Evolutionary conservation across 2,113 vertebrate species (phyloP).

Genomic region (Cochlearius cochlearius): DNA sequence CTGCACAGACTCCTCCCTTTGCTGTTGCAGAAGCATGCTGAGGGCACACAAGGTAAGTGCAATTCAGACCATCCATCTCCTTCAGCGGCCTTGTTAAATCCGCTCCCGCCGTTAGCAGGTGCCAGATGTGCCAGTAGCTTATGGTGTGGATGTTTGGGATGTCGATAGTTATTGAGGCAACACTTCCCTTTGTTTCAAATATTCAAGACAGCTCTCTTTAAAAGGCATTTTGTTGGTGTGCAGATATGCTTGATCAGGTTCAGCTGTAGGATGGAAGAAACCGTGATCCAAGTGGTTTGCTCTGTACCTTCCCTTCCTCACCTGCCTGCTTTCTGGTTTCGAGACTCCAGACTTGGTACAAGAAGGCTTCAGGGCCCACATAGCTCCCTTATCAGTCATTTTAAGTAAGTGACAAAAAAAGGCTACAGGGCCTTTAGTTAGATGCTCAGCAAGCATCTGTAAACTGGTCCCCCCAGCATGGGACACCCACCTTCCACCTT

Average conservation of each 20-base stretch:
- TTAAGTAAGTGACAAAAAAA: background rate
- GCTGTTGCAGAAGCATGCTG: background rate
- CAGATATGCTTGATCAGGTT: background rate
- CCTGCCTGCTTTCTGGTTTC: background rate
- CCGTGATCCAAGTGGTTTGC: background rate
- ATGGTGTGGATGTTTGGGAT: background rate
- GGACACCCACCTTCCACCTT: background rate
- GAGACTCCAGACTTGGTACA: background rate
- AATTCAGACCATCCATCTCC: background rate
- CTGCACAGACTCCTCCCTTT: background rate
- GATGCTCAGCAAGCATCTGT: background rate
- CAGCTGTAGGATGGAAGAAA: background rate
- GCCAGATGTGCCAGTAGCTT: background rate
- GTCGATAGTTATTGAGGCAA: background rate
- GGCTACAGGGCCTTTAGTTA: background rate
- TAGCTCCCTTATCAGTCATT: background rate
- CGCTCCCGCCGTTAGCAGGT: background rate
- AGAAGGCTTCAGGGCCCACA: background rate
- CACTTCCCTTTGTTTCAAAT: background rate
- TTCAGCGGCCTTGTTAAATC: background rate
- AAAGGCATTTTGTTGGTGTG: background rate
- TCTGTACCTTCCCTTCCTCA: background rate
- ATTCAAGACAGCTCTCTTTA: background rate
- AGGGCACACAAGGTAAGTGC: background rate
- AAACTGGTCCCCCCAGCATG: background rate